A percentile compares a stretch with the other conserved stretches of the same genome.
Evolutionary conservation across 1,140 invertebrate genomes (phyloP).

Genomic region (Hestina assimilis): DNA sequence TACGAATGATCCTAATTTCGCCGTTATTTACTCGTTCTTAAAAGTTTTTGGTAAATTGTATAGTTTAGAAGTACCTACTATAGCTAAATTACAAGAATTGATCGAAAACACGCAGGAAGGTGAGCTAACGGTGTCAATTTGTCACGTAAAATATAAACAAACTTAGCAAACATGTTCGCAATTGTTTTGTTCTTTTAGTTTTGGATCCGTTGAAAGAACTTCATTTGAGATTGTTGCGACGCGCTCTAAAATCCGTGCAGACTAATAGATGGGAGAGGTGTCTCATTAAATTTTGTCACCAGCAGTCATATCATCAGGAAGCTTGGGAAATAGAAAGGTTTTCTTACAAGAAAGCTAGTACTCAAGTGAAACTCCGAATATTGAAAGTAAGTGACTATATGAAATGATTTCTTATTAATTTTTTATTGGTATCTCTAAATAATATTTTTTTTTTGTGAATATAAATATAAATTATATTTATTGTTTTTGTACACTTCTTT

Average conservation of each 20-base stretch:
- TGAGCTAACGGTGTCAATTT: conserved; percentile 72
- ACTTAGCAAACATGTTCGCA: conserved; percentile 47
- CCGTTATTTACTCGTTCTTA: conserved; percentile 95
- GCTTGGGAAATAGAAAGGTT: conserved; percentile 97
- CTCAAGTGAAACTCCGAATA: conserved; percentile 91
- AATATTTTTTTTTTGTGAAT: conserved; percentile 8
- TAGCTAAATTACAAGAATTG: conserved; percentile 91
- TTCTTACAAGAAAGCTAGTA: conserved; percentile 95
- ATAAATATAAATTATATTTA: too few relatives aligned
- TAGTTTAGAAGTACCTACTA: conserved; percentile 86
- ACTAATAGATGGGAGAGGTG: conserved; percentile 94
- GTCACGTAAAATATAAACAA: conserved; percentile 64
- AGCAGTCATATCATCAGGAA: conserved; percentile 91
- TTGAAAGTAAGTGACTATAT: conserved; percentile 83
- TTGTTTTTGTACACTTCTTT: too few relatives aligned
- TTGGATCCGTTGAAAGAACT: conserved; percentile 88
- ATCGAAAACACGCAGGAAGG: conserved; percentile 93
- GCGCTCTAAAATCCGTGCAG: conserved; percentile 90
- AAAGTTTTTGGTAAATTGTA: conserved; percentile 91
- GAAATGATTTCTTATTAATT: conserved; percentile 9
- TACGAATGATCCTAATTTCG: conserved; percentile 96
- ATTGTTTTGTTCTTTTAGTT: conserved; percentile 83
- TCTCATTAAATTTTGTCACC: conserved; percentile 94
- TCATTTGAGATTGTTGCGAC: conserved; percentile 93
- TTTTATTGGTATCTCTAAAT: conserved; percentile 7